Conservation (phyloP, 2,888 invertebrate species). For the Emesis furor region DNA sequence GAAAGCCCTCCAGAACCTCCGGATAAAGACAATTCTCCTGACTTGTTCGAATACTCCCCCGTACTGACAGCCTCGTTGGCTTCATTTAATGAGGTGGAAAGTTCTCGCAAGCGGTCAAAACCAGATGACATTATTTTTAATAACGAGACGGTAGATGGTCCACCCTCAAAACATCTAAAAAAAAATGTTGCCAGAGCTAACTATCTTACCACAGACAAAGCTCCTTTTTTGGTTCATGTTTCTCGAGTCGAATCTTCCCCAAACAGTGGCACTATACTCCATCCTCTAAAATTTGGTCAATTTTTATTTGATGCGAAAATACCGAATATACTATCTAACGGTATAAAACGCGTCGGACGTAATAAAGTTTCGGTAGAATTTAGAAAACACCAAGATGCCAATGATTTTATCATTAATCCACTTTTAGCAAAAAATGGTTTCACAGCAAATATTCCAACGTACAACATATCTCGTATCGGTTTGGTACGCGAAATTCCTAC, state of each 20-base stretch:
- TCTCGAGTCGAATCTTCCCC: neutral
- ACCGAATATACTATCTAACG: neutral
- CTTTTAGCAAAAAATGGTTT: neutral
- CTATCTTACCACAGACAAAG: neutral
- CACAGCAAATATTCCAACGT: neutral
- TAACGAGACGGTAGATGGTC: too few species aligned
- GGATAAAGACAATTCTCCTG: too few species aligned
- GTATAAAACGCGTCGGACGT: neutral
- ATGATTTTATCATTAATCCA: neutral
- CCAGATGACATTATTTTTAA: too few species aligned
- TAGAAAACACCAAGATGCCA: neutral
- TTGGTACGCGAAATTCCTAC: neutral
- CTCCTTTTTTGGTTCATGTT: neutral
- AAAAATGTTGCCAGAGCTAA: too few species aligned
- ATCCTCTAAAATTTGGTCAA: neutral
- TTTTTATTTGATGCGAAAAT: neutral
- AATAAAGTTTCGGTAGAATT: neutral
- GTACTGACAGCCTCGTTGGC: too few species aligned
- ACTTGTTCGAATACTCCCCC: too few species aligned
- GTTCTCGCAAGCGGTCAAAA: too few species aligned
- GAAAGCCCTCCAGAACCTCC: too few species aligned
- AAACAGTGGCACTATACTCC: neutral
- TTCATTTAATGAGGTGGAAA: too few species aligned
- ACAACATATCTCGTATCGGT: neutral
- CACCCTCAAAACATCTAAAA: too few species aligned